Evolutionary conservation across 2,797 vertebrate genomes (phyloP), one percentile per base, ranked within the genome.

Genomic region (Salmo trutta): DNA sequence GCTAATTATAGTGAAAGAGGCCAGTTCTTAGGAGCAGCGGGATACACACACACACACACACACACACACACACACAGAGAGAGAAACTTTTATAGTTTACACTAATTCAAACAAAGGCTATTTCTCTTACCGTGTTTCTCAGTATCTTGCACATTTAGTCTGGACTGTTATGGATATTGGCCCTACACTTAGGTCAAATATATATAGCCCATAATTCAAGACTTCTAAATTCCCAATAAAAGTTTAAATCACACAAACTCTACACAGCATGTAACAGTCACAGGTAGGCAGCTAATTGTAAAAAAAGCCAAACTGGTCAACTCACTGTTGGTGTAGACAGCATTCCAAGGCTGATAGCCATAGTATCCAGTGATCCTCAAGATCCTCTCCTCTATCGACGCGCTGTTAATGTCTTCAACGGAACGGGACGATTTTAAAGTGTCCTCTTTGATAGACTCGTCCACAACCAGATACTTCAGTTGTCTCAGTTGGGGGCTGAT

Each of bases 401-500:
- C 95, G 72, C 95, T 96, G 91, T 93, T 97, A 89, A 99, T 97
- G 88, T 97, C 97, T 87, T 98, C 97, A 69, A 98, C 94, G 0
- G 97, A 98, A 83, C 96, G 95, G 51, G 97, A 98, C 85, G 95
- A 97, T 92, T 97, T 98, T 89, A 97, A 85, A 24, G 59, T 24
- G 74, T 98, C 97, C 90, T 98, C 97, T 70, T 97, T 97, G 81
- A 98, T 98, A 66, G 96, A 95, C 84, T 98, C 97, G 82, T 98
- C 97, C 88, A 97, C 96, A 79, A 96, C 97, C 88, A 99, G 93
- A 88, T 96, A 97, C 86, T 97, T 98, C 75, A 99, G 95, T 91
- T 99, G 97, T 86, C 97, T 94, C 86, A 99, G 96, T 90, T 98
- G 97, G 19, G 97, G 97, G 91, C 97, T 99, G 94, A 99, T 98